phyloP scores from a whole-genome alignment of 2,113 vertebrate genomes.

The Formicarius rufipectus region DNA sequence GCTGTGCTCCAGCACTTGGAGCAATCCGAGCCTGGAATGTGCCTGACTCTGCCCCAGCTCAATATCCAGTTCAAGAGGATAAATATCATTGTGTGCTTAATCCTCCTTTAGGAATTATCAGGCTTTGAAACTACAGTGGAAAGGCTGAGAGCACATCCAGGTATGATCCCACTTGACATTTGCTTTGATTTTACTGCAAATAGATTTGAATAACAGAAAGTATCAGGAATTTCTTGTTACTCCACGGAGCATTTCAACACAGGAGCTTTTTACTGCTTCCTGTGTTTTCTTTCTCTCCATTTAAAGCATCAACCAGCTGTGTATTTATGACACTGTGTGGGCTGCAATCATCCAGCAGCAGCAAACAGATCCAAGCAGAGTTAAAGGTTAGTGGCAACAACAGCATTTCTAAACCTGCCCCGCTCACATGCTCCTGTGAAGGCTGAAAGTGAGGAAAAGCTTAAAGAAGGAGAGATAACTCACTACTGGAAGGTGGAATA shows the following conservation, averaged over 20 bases:
- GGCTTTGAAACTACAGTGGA: conserved; percentile 13
- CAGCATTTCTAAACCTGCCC: neutral
- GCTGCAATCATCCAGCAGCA: conserved; percentile 18
- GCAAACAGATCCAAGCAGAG: neutral
- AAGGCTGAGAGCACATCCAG: neutral
- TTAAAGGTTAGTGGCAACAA: neutral
- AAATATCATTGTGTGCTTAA: conserved; percentile 40
- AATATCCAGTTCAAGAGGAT: conserved; percentile 5
- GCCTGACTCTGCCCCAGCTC: neutral
- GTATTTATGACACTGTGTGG: neutral
- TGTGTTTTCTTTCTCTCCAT: neutral
- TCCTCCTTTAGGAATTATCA: conserved; percentile 41
- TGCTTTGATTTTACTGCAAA: conserved; percentile 59
- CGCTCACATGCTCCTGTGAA: neutral
- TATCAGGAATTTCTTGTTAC: conserved; percentile 6
- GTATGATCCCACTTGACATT: conserved; percentile 52
- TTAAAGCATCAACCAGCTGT: conserved; percentile 4
- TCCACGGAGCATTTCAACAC: neutral
- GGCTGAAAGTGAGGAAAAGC: neutral
- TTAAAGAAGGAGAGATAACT: neutral
- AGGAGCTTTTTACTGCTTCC: neutral
- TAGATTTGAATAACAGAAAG: conserved; percentile 48
- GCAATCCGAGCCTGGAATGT: neutral
- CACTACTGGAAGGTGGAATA: neutral
- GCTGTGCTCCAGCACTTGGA: neutral